Percentiles rank a stretch among this genome's conserved stretches.
Conservation (phyloP, 2,113 vertebrate species). For the Hucho hucho region DNA sequence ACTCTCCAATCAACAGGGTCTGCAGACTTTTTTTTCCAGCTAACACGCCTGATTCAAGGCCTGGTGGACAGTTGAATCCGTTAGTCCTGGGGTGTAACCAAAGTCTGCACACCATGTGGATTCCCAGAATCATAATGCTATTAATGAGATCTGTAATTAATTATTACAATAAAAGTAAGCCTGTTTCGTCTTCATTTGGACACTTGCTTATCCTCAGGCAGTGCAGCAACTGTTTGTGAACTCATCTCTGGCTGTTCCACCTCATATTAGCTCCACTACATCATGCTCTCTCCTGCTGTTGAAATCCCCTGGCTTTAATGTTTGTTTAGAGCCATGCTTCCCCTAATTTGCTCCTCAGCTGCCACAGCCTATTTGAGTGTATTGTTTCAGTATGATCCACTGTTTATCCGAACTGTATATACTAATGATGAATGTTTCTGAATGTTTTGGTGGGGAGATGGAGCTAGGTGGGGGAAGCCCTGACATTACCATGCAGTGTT, state of each 20-base stretch:
- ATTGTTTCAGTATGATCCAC: background rate
- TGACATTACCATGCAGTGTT: background rate
- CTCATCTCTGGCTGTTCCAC: background rate
- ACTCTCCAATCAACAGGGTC: too few species aligned
- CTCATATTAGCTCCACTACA: background rate
- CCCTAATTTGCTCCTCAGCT: background rate
- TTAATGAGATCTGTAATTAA: too few species aligned
- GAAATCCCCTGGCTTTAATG: background rate
- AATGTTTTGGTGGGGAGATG: too few species aligned
- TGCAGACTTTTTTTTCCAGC: too few species aligned
- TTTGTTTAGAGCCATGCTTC: background rate
- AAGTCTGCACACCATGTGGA: too few species aligned
- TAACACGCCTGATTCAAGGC: too few species aligned
- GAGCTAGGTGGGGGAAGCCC: too few species aligned
- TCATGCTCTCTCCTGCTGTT: background rate
- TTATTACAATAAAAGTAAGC: constrained; percentile 78
- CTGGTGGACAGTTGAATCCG: too few species aligned
- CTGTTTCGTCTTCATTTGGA: background rate
- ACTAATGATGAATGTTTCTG: too few species aligned
- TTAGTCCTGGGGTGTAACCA: too few species aligned
- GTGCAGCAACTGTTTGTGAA: background rate
- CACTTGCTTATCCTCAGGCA: background rate
- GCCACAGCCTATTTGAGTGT: background rate
- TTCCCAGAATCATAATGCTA: too few species aligned
- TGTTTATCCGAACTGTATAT: too few species aligned